Conservation (phyloP, 2,113 vertebrate species). For the Sialia sialis region DNA sequence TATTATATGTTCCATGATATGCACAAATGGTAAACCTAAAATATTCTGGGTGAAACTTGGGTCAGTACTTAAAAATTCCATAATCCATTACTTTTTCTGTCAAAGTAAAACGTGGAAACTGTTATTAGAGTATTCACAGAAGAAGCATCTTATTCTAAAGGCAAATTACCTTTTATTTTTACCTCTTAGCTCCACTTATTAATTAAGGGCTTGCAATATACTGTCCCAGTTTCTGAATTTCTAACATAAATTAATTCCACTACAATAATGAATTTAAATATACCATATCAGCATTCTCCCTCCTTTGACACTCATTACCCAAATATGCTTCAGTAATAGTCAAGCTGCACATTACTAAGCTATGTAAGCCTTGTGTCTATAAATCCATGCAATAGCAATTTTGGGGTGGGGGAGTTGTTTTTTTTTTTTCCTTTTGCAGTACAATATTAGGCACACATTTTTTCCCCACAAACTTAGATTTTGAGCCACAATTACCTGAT, state of each 20-base stretch:
- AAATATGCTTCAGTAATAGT: background rate
- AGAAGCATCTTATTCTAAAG: background rate
- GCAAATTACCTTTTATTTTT: background rate
- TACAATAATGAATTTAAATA: background rate
- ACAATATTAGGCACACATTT: rapidly evolving
- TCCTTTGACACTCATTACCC: background rate
- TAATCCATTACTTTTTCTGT: background rate
- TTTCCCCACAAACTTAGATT: background rate
- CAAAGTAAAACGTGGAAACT: background rate
- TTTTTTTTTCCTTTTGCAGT: background rate
- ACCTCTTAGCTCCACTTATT: background rate
- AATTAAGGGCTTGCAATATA: background rate
- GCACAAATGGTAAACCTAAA: background rate
- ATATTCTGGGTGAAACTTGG: background rate
- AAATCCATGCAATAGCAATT: background rate
- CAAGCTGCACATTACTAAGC: background rate
- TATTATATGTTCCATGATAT: background rate
- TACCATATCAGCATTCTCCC: background rate
- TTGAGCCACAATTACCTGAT: background rate
- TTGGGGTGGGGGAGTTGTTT: too few relatives aligned
- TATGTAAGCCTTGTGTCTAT: background rate
- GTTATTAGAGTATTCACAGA: background rate
- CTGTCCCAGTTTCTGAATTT: background rate
- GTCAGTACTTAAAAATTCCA: background rate
- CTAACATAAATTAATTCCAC: background rate